Conservation (phyloP, 2,113 vertebrate species). For the Onychorhynchus coronatus region DNA sequence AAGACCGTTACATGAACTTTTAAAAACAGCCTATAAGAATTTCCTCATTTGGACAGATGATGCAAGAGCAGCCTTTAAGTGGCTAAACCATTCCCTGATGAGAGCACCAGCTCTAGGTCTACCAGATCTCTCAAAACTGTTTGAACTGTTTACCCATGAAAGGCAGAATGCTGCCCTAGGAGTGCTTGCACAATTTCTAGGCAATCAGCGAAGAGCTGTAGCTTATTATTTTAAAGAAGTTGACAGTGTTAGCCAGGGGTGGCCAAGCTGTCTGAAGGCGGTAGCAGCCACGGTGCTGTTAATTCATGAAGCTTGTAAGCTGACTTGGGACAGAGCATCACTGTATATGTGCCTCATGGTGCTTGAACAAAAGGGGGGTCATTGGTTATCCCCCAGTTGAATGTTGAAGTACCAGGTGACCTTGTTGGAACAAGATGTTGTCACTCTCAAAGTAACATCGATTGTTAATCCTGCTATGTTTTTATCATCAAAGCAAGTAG, state of each 20-base stretch:
- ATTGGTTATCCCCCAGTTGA: not conserved
- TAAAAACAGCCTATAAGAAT: not conserved
- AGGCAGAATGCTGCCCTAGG: not conserved
- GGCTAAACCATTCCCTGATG: not conserved
- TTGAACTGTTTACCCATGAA: not conserved
- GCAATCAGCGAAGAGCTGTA: not conserved
- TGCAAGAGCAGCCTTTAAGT: not conserved
- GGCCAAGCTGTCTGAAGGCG: no score
- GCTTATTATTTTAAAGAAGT: not conserved
- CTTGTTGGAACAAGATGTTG: not conserved
- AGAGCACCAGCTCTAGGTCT: not conserved
- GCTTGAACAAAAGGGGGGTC: not conserved
- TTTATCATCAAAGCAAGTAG: not conserved
- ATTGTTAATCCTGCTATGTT: not conserved
- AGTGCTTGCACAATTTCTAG: not conserved
- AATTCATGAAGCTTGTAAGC: not conserved
- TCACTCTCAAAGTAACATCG: not conserved
- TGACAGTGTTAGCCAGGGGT: not conserved
- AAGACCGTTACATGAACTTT: not conserved
- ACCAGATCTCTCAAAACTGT: not conserved
- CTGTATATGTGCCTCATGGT: not conserved
- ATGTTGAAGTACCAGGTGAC: not conserved
- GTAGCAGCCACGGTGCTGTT: not conserved
- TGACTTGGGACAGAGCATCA: not conserved
- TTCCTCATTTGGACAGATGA: not conserved